Evolutionary conservation across 2,888 invertebrate species (phyloP), one percentile per base, ranked within the genome.

Genomic region (Empis stercorea): DNA sequence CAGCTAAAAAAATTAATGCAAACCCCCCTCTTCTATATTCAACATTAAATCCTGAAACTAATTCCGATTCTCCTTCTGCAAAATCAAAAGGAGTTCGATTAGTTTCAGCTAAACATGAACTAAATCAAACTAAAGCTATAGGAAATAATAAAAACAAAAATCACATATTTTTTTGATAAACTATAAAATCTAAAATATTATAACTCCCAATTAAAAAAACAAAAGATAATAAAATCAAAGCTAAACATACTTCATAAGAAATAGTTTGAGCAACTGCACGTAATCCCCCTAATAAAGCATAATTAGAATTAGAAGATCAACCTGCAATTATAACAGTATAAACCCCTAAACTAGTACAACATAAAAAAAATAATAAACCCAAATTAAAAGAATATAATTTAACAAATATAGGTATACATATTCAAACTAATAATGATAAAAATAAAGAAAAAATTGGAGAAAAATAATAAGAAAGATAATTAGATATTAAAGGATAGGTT

Each of bases 1-100:
- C 80, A 30, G 78, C 75, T 63, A 81, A 73, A 78, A 82, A 82
- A 76, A 82, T 78, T 68, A 82, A 74, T 46, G 78, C 78, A 80
- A 84, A 82, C 10, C 77, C 74, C 0, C 79, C 78, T 58, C 78
- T 76, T 72, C 79, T 76, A 74, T 81, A 84, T 53, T 86, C 84
- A 55, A 81, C 71, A 77, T 85, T 85, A 81, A 84, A 85, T 0
- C 84, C 84, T 2, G 81, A 84, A 55, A 85, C 82, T 68, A 85
- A 74, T 55, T 86, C 84, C 51, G 81, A 83, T 57, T 85, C 84
- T 0, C 83, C 82, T 47, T 85, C 84, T 45, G 81, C 78, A 77
- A 85, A 84, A 79, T 85, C 81, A 80, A 82, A 83, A 38, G 81
- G 81, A 57, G 79, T 79, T 0, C 81, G 81, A 75, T 82, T 83